Evolutionary conservation across 2,113 vertebrate genomes (phyloP), one percentile per base, ranked within the genome.

Genomic region (Aix galericulata): DNA sequence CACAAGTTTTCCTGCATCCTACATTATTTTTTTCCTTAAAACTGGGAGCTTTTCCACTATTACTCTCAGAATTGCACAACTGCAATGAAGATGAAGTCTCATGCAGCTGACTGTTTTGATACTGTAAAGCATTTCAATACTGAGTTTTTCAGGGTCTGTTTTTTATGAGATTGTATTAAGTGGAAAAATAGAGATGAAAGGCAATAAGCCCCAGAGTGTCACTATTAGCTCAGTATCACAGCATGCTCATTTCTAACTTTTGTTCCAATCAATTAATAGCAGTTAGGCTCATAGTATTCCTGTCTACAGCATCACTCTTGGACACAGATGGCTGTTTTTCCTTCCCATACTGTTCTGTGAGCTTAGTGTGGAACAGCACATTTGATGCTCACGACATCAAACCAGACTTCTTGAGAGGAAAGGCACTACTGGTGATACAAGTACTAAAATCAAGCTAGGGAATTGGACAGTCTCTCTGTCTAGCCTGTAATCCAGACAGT

Each of bases 241-340:
- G 58, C 44, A 32, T 38, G 46, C 36, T 82, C 26, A 50, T 52
- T 69, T 59, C 69, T 74, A 81, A 6, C 53, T 62, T 85, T 50
- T 58, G 59, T 91, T 85, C 34, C 62, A 82, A 75, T 75, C 89
- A 94, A 83, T 91, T 90, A 90, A 86, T 88, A 76, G 50, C 29
- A 17, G 11, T 72, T 86, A 62, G 32, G 46, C 15, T 94, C 48
- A 44, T 4, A 74, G 50, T 26, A 26, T 29, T 89, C 55, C n/a
- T 29, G 22, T 86, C 55, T 72, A 44, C 48, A 91, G 46, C 46
- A 64, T 42, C 60, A n/a, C 20, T 86, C 29, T 22, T 17, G 55
- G 48, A n/a, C 71, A 62, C 17, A 78, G 60, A 68, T 31, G 32
- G 25, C 20, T 68, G 8, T 31, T 92, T 88, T 56, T 64, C 76